Evolutionary conservation across 1,140 invertebrate species (phyloP).

Genomic region (Mycetomoellerius zeteki): DNA sequence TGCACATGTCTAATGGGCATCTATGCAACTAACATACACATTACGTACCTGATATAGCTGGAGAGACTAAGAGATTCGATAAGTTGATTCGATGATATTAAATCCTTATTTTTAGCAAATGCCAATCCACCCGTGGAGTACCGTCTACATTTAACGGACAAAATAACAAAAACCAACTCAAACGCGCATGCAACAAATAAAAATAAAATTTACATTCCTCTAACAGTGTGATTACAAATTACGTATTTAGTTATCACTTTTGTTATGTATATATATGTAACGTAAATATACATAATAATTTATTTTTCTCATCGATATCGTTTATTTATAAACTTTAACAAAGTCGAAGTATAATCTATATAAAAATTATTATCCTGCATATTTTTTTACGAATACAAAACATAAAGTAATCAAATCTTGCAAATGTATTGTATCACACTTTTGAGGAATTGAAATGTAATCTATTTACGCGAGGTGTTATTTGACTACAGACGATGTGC

Average conservation of each 20-base stretch:
- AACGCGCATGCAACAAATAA: conserved; percentile 46
- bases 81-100: conserved; percentile 83
- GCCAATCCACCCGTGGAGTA: conserved; percentile 84
- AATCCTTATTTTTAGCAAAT: conserved; percentile 85
- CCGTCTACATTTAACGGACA: conserved; percentile 80
- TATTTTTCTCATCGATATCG: neutral
- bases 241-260: neutral
- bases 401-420: neutral
- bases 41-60: conserved; percentile 85
- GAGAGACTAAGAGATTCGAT: conserved; percentile 85
- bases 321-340: neutral
- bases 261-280: neutral
- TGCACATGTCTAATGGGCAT: conserved; percentile 23
- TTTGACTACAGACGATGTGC: conserved; percentile 14
- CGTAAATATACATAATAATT: neutral
- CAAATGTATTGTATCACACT: conserved; percentile 13
- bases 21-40: conserved; percentile 43
- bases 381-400: conserved; percentile 1
- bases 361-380: neutral
- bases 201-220: conserved; percentile 45
- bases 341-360: neutral
- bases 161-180: conserved; percentile 61
- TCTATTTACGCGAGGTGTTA: neutral
- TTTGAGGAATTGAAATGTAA: conserved; percentile 22
- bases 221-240: conserved; percentile 9